These are phyloP conservation scores for Cynodonichthys magdalenae DNA, from an alignment of 2,797 vertebrate genomes.

Conservation along the genomic window DNA sequence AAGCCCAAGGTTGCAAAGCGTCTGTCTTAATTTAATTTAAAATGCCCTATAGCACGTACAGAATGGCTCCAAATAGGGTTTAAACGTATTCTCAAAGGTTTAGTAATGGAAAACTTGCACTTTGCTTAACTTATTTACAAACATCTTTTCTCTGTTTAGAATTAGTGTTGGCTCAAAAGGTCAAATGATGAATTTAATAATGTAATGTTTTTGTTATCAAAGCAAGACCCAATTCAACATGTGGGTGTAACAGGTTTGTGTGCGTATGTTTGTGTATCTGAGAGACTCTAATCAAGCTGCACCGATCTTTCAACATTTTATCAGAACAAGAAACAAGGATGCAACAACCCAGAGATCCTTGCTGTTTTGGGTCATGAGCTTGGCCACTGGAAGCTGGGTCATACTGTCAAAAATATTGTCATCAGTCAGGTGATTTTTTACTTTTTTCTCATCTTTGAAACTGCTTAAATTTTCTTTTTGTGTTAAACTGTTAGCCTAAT, in stretches of 20 bases:
- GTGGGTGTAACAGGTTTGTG: background rate
- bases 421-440: slow-evolving; percentile 93
- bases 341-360: slow-evolving; percentile 96
- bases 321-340: slow-evolving; percentile 97
- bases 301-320: slow-evolving; percentile 4
- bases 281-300: background rate
- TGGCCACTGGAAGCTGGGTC: slow-evolving; percentile 98
- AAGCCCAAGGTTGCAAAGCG: slow-evolving; percentile 87
- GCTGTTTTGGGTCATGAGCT: slow-evolving; percentile 97
- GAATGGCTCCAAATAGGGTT: too few relatives aligned
- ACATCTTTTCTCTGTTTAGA: too few relatives aligned
- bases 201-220: background rate
- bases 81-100: too few relatives aligned
- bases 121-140: too few relatives aligned
- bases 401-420: slow-evolving; percentile 96
- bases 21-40: background rate
- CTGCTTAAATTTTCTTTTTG: too few relatives aligned
- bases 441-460: background rate
- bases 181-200: too few relatives aligned
- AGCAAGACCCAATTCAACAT: background rate
- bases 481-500: too few relatives aligned
- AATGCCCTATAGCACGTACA: too few relatives aligned
- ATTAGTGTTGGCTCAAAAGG: too few relatives aligned
- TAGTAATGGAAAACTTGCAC: too few relatives aligned
- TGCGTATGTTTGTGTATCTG: background rate